Percentiles rank a stretch among this genome's conserved stretches.
phyloP scores from a whole-genome alignment of 2,113 vertebrate species.

The Psilopsiagon aymara region DNA sequence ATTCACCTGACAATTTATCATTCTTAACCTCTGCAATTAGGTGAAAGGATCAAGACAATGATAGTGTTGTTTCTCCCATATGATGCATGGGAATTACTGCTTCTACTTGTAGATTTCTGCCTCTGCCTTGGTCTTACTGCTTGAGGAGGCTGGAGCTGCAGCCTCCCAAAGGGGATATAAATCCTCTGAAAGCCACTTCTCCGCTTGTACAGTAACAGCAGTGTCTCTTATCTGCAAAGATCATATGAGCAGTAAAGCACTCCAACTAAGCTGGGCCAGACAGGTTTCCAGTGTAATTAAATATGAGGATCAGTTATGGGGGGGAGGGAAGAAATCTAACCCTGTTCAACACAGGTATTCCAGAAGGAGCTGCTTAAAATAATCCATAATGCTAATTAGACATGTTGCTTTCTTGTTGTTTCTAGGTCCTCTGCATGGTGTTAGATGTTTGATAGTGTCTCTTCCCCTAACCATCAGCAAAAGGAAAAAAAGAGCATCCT shows the following conservation, averaged over 20 bases:
- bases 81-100: not conserved
- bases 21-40: not conserved
- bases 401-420: conserved; percentile 37
- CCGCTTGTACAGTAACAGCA: not conserved
- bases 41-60: not conserved
- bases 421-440: not conserved
- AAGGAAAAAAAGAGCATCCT: not conserved
- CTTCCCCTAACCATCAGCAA: not conserved
- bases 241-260: not conserved
- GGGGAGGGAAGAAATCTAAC: conserved; percentile 19
- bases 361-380: conserved; percentile 10
- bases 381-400: not conserved
- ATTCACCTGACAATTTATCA: not conserved
- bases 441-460: not conserved
- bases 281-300: conserved; percentile 45
- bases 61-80: not conserved
- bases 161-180: not conserved
- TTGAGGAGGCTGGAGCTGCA: not conserved
- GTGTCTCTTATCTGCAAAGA: not conserved
- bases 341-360: not conserved
- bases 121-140: not conserved
- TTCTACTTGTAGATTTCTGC: not conserved
- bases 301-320: not conserved
- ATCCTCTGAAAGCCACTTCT: not conserved
- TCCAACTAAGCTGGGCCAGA: not conserved